Evolutionary conservation across 2,113 vertebrate genomes (phyloP).

Genomic region (Zosterops lateralis): DNA sequence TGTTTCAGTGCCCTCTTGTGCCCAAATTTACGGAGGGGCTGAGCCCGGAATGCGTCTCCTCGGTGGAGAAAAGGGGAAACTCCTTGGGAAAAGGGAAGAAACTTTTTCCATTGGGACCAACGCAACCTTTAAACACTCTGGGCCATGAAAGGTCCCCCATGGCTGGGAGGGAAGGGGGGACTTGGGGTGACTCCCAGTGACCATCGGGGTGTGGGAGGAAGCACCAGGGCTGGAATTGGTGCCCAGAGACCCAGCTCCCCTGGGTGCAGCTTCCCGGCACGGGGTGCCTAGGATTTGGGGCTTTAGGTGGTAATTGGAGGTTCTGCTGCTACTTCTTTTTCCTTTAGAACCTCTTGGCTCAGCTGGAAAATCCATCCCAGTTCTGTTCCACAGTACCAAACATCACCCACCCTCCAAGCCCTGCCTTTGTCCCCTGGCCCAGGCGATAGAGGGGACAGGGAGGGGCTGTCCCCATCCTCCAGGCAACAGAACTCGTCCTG

Average conservation of each 20-base stretch:
- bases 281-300: not conserved
- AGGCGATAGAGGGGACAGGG: not conserved
- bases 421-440: not conserved
- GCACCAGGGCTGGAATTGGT: not conserved
- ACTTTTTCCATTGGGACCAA: not conserved
- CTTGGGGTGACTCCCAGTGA: no score
- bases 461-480: not conserved
- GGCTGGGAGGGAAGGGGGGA: not conserved
- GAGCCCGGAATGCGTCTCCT: not conserved
- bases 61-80: no score
- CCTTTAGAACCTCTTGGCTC: not conserved
- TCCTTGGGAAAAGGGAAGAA: not conserved
- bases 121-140: not conserved
- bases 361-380: not conserved
- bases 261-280: fast-evolving
- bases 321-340: not conserved
- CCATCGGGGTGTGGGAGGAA: fast-evolving
- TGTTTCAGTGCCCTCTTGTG: slow-evolving; percentile 39
- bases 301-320: not conserved
- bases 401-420: fast-evolving
- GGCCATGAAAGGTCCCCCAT: fast-evolving
- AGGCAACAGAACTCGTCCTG: fast-evolving
- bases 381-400: not conserved
- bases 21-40: not conserved
- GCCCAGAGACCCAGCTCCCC: not conserved